Conservation (phyloP, 2,113 vertebrate genomes). For the Jaculus jaculus region DNA sequence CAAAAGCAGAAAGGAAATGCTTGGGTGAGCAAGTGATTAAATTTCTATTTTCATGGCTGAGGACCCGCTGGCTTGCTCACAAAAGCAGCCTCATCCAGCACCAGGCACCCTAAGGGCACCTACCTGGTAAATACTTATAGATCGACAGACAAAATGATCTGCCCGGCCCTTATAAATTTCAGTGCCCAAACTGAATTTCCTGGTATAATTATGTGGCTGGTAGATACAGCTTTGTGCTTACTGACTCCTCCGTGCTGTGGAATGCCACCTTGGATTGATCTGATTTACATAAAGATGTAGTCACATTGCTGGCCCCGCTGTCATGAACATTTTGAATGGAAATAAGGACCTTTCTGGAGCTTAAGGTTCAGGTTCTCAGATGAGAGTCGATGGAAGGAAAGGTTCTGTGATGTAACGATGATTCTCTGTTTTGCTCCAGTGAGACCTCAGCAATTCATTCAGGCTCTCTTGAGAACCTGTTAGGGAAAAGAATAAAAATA, state of each 20-base stretch:
- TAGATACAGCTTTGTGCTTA: conserved; percentile 56
- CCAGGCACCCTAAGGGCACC: background rate
- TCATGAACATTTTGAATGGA: background rate
- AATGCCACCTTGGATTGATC: conserved; percentile 33
- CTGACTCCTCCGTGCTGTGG: background rate
- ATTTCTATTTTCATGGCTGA: conserved; percentile 85
- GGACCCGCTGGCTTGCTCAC: conserved; percentile 71
- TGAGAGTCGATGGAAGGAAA: background rate
- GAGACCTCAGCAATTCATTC: background rate
- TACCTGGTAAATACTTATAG: conserved; percentile 31
- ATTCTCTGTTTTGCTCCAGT: conserved; percentile 1
- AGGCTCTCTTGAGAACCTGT: background rate
- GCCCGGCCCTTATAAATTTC: conserved; percentile 58
- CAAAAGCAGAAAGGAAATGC: conserved; percentile 82
- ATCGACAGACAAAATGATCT: conserved; percentile 41
- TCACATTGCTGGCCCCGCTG: background rate
- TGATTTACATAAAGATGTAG: conserved; percentile 49
- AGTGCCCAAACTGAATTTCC: conserved; percentile 62
- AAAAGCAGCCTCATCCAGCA: conserved; percentile 66
- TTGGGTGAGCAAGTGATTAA: conserved; percentile 84
- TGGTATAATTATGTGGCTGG: conserved; percentile 9
- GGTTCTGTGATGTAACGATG: background rate
- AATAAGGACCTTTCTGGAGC: background rate
- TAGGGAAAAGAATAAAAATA: conserved; percentile 4
- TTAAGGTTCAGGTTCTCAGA: background rate